These are phyloP conservation scores for Syngnathus rostellatus DNA, from an alignment of 2,797 vertebrate species.

Conservation along the genomic window DNA sequence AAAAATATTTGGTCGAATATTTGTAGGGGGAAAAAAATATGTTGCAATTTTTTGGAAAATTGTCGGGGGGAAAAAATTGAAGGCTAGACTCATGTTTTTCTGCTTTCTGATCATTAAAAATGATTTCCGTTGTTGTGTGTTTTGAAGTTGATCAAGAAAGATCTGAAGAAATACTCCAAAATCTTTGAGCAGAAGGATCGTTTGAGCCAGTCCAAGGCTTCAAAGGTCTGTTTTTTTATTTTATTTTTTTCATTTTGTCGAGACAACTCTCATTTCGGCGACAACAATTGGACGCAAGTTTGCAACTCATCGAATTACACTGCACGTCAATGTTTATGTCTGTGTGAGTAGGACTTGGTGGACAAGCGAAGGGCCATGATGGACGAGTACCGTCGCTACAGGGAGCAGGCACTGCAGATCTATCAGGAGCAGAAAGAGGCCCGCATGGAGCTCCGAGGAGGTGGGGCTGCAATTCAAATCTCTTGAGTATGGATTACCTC, in stretches of 20 bases:
- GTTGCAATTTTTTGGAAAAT: no score
- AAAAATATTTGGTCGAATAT: no score
- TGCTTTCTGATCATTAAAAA: neutral
- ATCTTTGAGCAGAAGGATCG: constrained; percentile 99
- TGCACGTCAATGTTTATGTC: neutral
- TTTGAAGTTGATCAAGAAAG: constrained; percentile 91
- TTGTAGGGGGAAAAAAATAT: no score
- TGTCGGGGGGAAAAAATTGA: no score
- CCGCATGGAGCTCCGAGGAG: constrained; percentile 90
- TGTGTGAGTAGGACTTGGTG: constrained; percentile 79
- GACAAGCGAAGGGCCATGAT: constrained; percentile 92
- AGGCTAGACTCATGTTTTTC: neutral
- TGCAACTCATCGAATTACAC: neutral
- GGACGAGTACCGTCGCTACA: constrained; percentile 89
- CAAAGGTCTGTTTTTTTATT: constrained; percentile 75
- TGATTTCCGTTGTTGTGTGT: constrained; percentile 11
- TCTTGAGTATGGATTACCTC: no score
- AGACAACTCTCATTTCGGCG: neutral
- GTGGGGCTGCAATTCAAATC: constrained; percentile 46
- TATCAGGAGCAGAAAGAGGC: constrained; percentile 82
- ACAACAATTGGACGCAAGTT: neutral
- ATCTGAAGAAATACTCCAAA: constrained; percentile 97
- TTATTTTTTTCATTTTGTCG: neutral
- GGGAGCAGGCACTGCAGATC: constrained; percentile 73
- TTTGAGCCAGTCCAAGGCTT: constrained; percentile 96